These are phyloP conservation scores for Polydrusus pterygomalis DNA, from an alignment of 2,888 invertebrate genomes.

Conservation along the genomic window DNA sequence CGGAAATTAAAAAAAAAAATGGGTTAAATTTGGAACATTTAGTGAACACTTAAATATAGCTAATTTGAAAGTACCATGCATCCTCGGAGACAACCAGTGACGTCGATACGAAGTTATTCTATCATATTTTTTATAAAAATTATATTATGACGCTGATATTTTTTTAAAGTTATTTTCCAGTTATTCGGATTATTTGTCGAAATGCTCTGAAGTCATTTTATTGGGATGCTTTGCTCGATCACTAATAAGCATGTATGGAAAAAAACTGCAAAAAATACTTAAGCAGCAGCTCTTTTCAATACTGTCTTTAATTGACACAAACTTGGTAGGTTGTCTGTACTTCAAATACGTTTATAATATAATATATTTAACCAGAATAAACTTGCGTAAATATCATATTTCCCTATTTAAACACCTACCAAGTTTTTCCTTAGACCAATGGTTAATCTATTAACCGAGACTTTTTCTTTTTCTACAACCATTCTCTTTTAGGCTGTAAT, in stretches of 20 bases:
- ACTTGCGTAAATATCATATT: neutral
- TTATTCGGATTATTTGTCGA: neutral
- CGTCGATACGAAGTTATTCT: too few species aligned
- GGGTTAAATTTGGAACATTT: too few species aligned
- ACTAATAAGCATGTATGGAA: neutral
- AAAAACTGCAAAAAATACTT: neutral
- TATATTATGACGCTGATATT: too few species aligned
- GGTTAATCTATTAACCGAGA: constrained; percentile 6
- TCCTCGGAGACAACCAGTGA: too few species aligned
- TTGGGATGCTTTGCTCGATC: neutral
- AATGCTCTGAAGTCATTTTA: neutral
- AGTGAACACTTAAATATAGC: too few species aligned
- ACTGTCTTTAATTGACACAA: neutral
- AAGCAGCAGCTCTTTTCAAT: constrained; percentile 9
- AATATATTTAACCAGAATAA: neutral
- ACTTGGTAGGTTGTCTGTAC: constrained; percentile 21
- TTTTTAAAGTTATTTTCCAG: too few species aligned
- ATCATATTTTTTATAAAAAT: too few species aligned
- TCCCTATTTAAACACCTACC: neutral
- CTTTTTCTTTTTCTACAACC: constrained; percentile 46
- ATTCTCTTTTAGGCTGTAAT: constrained; percentile 57
- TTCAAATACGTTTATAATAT: neutral
- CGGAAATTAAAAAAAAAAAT: too few species aligned
- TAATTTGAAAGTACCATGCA: too few species aligned
- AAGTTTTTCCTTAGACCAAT: neutral